These are phyloP conservation scores for Noturus placidus DNA, from an alignment of 2,113 vertebrate genomes.

Conservation along the genomic window DNA sequence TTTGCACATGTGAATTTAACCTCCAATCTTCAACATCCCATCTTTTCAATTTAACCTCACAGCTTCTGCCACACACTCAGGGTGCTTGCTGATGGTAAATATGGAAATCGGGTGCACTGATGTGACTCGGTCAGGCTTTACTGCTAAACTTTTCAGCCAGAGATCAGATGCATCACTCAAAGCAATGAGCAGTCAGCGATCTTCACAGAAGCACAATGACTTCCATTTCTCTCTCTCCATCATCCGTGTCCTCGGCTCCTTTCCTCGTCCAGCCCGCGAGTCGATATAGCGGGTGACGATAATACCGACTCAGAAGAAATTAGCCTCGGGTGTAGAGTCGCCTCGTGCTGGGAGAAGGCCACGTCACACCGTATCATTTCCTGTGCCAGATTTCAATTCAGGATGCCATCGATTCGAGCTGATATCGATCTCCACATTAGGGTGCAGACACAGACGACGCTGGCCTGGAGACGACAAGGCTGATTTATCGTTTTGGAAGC, in stretches of 20 bases:
- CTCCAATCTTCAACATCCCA: background rate
- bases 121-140: background rate
- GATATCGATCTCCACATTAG: conserved; percentile 49
- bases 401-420: conserved; percentile 39
- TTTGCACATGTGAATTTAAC: background rate
- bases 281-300: background rate
- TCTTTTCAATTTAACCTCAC: background rate
- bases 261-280: background rate
- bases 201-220: conserved; percentile 2
- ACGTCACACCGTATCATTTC: conserved; percentile 12
- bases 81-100: background rate
- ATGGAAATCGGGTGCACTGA: background rate
- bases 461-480: conserved; percentile 27
- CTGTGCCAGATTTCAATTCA: conserved; percentile 15
- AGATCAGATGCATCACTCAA: conserved; percentile 19
- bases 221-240: conserved; percentile 13
- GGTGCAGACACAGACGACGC: conserved; percentile 35
- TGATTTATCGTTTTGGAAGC: conserved; percentile 38
- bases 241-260: background rate
- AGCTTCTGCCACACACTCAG: background rate
- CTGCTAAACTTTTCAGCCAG: conserved; percentile 5
- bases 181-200: conserved; percentile 12
- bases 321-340: conserved; percentile 16
- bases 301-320: conserved; percentile 5
- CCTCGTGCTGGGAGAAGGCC: background rate